Base-by-base conservation (phyloP, 2,797 vertebrate genomes). In the Tinamus major region DNA sequence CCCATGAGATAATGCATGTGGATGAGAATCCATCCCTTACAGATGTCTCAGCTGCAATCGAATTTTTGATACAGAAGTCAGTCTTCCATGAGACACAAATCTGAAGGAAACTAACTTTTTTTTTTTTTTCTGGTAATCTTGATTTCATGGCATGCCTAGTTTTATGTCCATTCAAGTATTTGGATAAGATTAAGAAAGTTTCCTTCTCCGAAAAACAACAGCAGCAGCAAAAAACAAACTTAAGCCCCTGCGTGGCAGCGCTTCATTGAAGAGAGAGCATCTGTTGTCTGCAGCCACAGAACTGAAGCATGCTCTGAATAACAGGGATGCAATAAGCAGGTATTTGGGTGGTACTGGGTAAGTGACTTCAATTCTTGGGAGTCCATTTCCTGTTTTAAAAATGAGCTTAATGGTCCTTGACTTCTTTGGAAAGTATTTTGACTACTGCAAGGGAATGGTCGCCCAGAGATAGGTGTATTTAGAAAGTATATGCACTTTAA, bases 1-100 rank as follows among this genome's bases (percentile, higher is more conserved):
- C 88, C 87, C 81, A 90, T 68, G 27, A 92, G 53, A 93, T 41
- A 82, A 89, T 82, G 74, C 91, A 77, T 89, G 81, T 77, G 48
- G 83, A 21, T 17, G 16, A 41, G 93, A 91, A 9, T 51, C 24
- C 49, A 51, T 51, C 29, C 21, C 4, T 88, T 61, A 77, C 83
- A 91, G 88, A 89, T 91, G 64, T 87, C 56, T 87, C 35, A 16
- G 37, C 19, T 79, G 48, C 44, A 93, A 62, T 91, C 85, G 76
- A 53, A 21, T 12, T 79, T 83, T 74, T 53, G 53, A 61, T 85
- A 93, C 69, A 49, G 35, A 90, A 92, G 33, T 77, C 56, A 81
- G 27, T 84, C 42, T 70, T 85, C 64, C 26, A 13, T 39, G 29
- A 92, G 61, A 75, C 48, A 87, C 21, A 82, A 90, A 87, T 46